Percentiles rank a stretch among this genome's conserved stretches.
Evolutionary conservation across 2,113 vertebrate species (phyloP).

Genomic region (Paraplagusia blochii): DNA sequence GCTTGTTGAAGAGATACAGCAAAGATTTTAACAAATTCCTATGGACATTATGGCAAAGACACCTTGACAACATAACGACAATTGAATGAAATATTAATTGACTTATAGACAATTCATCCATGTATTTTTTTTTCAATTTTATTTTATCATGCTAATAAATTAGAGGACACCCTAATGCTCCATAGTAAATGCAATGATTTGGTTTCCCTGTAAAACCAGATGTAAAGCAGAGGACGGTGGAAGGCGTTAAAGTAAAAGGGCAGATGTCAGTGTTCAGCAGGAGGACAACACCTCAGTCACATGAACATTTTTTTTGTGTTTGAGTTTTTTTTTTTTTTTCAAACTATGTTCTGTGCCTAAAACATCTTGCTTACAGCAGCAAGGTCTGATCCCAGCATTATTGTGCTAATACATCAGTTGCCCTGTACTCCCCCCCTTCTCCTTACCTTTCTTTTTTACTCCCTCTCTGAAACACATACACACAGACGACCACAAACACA

Average conservation of each 20-base stretch:
- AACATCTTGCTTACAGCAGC: constrained; percentile 85
- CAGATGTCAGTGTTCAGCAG: constrained; percentile 68
- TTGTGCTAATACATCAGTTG: constrained; percentile 79
- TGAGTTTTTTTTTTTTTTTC: constrained; percentile 26
- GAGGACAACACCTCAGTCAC: constrained; percentile 71
- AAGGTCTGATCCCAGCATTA: constrained; percentile 83
- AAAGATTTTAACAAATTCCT: too few relatives aligned
- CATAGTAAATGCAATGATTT: too few relatives aligned
- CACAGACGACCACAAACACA: constrained; percentile 18
- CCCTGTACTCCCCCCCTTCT: constrained; percentile 59
- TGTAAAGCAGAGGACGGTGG: constrained; percentile 57
- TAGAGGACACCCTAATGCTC: too few relatives aligned
- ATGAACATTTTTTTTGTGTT: constrained; percentile 64
- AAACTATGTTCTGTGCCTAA: constrained; percentile 77
- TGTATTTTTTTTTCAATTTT: too few relatives aligned
- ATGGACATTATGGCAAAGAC: too few relatives aligned
- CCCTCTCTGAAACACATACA: constrained; percentile 21
- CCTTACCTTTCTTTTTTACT: constrained; percentile 3
- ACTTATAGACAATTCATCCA: too few relatives aligned
- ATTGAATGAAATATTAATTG: too few relatives aligned
- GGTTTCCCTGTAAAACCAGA: too few relatives aligned
- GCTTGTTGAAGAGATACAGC: too few relatives aligned
- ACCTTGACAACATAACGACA: too few relatives aligned
- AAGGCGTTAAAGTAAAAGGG: constrained; percentile 69
- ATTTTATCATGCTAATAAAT: too few relatives aligned